Base-by-base conservation (phyloP, 2,797 vertebrate genomes). In the Heterohyrax brucei region DNA sequence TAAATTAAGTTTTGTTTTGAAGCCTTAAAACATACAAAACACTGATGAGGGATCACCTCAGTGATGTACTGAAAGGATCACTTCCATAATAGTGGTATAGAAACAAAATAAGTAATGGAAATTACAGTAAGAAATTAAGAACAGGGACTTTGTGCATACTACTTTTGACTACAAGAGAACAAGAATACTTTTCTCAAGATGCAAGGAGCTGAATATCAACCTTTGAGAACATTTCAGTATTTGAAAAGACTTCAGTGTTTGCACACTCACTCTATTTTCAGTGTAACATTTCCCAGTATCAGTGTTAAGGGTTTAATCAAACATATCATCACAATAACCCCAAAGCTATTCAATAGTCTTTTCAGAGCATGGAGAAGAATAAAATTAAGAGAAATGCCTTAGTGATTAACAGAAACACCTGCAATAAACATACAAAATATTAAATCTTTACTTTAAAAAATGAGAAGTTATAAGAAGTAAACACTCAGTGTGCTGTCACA, bases 151-250 rank as follows among this genome's bases (percentile, higher is more conserved):
- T 50, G 24, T 87, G 89, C 73, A 95, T 46, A 39, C 33, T 72
- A 93, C 94, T 86, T 91, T 59, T 72, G 44, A 10, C 59, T 95
- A 79, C 33, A 72, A 94, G 33, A 85, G 33, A 77, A 26, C 76
- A 82, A 96, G 90, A 87, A 77, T 4, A 0, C 24, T 95, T 95
- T 93, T 89, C 79, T 89, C 46, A 93, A 95, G 89, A 85, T 93
- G n/a, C 30, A 81, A 50, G 66, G 59, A 79, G 88, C 50, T 28
- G 56, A 79, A 12, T 77, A 79, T 82, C 87, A 87, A 83, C 59
- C 44, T 70, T 61, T 61, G 48, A 70, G 88, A 94, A 89, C 53
- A 64, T 13, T 82, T 93, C 30, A 62, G 18, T 46, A 76, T 79
- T 28, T 76, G 56, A 83, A 89, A 96, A 83, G 46, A 66, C 56